Base-by-base conservation (phyloP, 2,797 vertebrate genomes). In the Protosalanx chinensis region DNA sequence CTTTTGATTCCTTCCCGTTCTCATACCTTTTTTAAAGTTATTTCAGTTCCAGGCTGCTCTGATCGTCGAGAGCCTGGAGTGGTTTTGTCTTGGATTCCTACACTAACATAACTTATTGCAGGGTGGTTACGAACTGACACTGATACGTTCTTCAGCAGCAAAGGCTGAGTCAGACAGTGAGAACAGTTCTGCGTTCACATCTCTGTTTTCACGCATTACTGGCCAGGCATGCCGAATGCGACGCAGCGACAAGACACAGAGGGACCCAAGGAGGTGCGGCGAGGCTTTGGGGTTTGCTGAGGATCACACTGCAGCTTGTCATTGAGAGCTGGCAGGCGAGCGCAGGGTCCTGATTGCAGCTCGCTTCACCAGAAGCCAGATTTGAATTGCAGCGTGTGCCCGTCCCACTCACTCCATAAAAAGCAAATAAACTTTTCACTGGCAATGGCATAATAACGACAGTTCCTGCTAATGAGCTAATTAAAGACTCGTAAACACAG, bases 381-480 rank as follows among this genome's bases (percentile, higher is more conserved):
- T 88, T 88, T 87, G 88, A 79, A 84, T 85, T 87, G 88, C 85
- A 88, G 85, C 83, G 78, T 81, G 76, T 51, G 76, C 81, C 79
- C 71, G 64, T 83, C 84, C 85, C 82, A 80, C 73, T 66, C 85
- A 87, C 86, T 84, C 86, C 81, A 85, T 90, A 87, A 91, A 91
- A 91, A 79, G 81, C 85, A 90, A 90, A 89, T 89, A 88, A 91
- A 90, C 84, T 76, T 85, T 88, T 88, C 85, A 77, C 82, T 86
- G 86, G 83, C 81, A 80, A 85, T 85, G 79, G 84, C 82, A 81
- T 84, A 85, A 87, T 91, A 91, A 91, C 82, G 83, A 88, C 82
- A 81, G 82, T 79, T 79, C 79, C 32, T 41, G 72, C 83, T 90
- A 91, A 92, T 89, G 89, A 91, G 84, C 72, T 69, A 88, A 91